Percentiles rank a stretch among this genome's conserved stretches.
phyloP scores from a whole-genome alignment of 1,140 invertebrate genomes.

The Ephestia elutella region DNA sequence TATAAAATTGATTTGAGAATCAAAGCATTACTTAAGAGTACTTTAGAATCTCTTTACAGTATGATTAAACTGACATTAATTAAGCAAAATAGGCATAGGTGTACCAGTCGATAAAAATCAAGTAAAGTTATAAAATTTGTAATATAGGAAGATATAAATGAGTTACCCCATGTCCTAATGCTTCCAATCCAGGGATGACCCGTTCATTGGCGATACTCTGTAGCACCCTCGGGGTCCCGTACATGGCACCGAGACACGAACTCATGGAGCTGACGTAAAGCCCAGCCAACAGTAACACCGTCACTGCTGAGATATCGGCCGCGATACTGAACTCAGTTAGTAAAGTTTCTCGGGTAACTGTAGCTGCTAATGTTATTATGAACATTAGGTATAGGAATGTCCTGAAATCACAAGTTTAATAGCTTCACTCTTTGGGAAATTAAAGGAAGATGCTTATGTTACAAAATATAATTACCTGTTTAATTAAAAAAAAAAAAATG shows the following conservation, averaged over 20 bases:
- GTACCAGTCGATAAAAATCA: too few species aligned
- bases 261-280: conserved; percentile 97
- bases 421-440: too few species aligned
- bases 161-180: conserved; percentile 90
- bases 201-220: conserved; percentile 97
- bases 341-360: conserved; percentile 84
- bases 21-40: too few species aligned
- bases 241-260: conserved; percentile 94
- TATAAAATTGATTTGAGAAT: too few species aligned
- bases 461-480: too few species aligned
- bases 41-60: too few species aligned
- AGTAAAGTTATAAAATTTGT: too few species aligned
- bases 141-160: too few species aligned
- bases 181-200: conserved; percentile 91
- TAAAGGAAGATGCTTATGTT: too few species aligned
- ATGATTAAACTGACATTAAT: too few species aligned
- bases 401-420: conserved; percentile 66
- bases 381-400: conserved; percentile 94
- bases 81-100: too few species aligned
- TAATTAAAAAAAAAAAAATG: too few species aligned
- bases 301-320: conserved; percentile 88
- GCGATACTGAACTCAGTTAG: conserved; percentile 92
- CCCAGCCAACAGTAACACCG: conserved; percentile 89
- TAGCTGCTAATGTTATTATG: conserved; percentile 90
- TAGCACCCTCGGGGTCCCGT: conserved; percentile 94